Evolutionary conservation across 2,888 invertebrate genomes (phyloP).

Genomic region (Podotricha telesiphe): DNA sequence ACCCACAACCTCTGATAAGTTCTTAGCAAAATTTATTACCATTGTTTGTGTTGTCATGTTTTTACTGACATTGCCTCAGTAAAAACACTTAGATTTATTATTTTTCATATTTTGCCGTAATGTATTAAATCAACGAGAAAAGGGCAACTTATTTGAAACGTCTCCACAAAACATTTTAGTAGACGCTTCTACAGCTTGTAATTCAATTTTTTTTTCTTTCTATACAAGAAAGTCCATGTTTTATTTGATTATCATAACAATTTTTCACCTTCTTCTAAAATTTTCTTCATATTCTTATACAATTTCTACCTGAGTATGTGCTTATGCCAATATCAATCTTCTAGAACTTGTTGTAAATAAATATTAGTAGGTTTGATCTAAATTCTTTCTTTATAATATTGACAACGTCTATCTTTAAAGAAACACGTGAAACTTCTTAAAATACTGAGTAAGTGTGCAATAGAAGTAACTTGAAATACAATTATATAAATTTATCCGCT

Average conservation of each 20-base stretch:
- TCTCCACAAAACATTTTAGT: constrained; percentile 12
- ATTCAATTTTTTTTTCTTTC: constrained; percentile 13
- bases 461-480: too few relatives aligned
- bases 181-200: constrained; percentile 2
- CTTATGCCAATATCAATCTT: background rate
- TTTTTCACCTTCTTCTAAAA: background rate
- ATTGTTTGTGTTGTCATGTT: too few relatives aligned
- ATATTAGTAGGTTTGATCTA: too few relatives aligned
- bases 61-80: too few relatives aligned
- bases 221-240: constrained; percentile 3
- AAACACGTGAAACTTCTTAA: too few relatives aligned
- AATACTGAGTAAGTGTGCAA: too few relatives aligned
- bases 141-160: constrained; percentile 16
- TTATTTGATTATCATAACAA: constrained; percentile 12
- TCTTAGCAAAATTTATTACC: too few relatives aligned
- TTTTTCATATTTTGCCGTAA: background rate
- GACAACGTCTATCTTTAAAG: too few relatives aligned
- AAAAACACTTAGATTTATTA: constrained; percentile 5
- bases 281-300: background rate
- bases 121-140: constrained; percentile 17
- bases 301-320: background rate
- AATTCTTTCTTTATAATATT: too few relatives aligned
- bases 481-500: too few relatives aligned
- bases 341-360: background rate
- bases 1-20: too few relatives aligned